Evolutionary conservation across 2,113 vertebrate species (phyloP), one percentile per base, ranked within the genome.

Genomic region (Colius striatus): DNA sequence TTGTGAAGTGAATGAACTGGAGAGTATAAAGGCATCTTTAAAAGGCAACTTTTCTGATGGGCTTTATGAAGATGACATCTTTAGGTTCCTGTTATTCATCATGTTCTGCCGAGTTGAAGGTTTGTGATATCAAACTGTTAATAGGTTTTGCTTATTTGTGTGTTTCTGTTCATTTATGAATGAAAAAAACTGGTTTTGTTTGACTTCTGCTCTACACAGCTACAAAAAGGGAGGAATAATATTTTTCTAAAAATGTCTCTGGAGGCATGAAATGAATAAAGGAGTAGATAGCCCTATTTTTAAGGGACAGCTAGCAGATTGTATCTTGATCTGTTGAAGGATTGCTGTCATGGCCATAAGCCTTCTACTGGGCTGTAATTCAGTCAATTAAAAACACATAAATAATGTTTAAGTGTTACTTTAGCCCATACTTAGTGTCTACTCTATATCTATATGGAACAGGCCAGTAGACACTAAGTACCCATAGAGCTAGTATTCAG

Each of bases 231-330:
- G 65, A 90, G 73, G 77, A 96, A 89, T 92, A 92, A 93, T 63
- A 51, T 86, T 96, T 96, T 94, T 71, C 70, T 93, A 75, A 92
- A 74, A 92, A 74, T 55, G 54, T 89, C 89, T 89, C 92, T 83
- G 86, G 86, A 96, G 76, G 53, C 65, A 90, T 1, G 2, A 92
- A 88, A 89, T 84, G 34, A 86, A 90, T 95, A 90, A 84, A 89
- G 47, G 68, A 93, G 32, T n/a, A 90, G 73, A 61, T 89, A 62
- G 51, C 51, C 79, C 68, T 84, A 82, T 91, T 66, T 94, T 94
- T 89, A 85, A 76, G 82, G 79, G 82, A 78, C 41, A 89, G 73
- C 41, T 77, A 84, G 45, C 60, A 89, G 68, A 61, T 50, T 74
- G 41, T 63, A 53, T 81, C 80, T 93, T 89, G 86, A 91, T 95